A percentile compares a stretch with the other conserved stretches of the same genome.
Evolutionary conservation across 92 coral and sea anemone genomes (phyloP).

Genomic region (Palythoa grandis): DNA sequence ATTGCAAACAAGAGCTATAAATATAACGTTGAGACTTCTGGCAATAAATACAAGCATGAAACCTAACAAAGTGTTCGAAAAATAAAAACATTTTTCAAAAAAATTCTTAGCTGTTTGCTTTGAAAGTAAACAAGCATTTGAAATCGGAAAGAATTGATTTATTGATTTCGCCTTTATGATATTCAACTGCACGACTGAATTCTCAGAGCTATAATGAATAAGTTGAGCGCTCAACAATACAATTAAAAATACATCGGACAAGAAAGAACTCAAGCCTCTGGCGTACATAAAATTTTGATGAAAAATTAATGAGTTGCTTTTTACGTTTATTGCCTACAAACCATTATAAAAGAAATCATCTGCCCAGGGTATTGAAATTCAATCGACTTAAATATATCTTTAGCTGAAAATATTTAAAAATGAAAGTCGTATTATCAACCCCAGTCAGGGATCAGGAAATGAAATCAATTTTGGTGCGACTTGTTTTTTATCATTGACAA

Average conservation of each 20-base stretch:
- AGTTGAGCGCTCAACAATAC: background rate
- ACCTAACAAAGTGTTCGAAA: background rate
- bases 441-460: slow-evolving; percentile 27
- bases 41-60: background rate
- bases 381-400: slow-evolving; percentile 11
- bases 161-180: background rate
- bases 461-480: background rate
- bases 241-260: slow-evolving; percentile 9
- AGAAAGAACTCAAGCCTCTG: background rate
- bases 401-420: slow-evolving; percentile 22
- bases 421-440: background rate
- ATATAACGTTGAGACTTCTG: background rate
- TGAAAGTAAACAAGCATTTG: background rate
- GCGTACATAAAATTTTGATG: slow-evolving; percentile 13
- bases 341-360: slow-evolving; percentile 29
- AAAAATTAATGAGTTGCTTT: slow-evolving; percentile 31
- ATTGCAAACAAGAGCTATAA: background rate
- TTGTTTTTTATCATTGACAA: background rate
- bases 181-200: background rate
- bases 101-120: background rate
- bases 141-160: slow-evolving; percentile 3
- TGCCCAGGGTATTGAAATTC: slow-evolving; percentile 19
- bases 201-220: background rate
- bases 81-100: background rate
- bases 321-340: slow-evolving; percentile 19